Conservation (phyloP, 2,113 vertebrate genomes). For the Lanius collurio region DNA sequence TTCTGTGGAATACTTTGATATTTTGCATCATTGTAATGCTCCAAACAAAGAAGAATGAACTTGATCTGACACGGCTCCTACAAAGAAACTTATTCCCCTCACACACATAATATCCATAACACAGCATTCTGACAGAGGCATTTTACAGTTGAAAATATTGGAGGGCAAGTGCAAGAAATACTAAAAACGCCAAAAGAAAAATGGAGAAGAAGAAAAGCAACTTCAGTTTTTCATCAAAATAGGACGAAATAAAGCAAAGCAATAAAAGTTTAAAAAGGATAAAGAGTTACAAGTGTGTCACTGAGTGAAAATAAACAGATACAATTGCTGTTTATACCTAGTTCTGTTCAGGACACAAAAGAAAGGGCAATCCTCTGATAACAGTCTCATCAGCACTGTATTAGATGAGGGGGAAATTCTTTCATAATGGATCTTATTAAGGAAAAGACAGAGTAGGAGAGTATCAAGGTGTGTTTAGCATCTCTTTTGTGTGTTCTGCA, state of each 20-base stretch:
- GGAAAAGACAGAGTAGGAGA: background rate
- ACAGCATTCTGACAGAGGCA: background rate
- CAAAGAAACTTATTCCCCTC: background rate
- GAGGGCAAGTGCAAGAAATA: background rate
- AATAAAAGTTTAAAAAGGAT: background rate
- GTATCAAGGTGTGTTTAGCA: background rate
- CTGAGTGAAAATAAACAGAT: background rate
- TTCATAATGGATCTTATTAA: background rate
- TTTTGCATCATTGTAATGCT: background rate
- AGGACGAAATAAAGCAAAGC: background rate
- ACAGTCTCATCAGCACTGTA: background rate
- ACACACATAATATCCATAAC: background rate
- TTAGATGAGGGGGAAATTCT: background rate
- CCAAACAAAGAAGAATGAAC: background rate
- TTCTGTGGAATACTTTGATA: background rate
- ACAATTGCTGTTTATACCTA: background rate
- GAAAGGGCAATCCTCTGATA: background rate
- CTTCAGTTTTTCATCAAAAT: background rate
- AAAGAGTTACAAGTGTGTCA: background rate
- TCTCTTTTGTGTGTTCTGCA: background rate
- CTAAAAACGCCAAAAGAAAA: background rate
- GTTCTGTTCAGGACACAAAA: background rate
- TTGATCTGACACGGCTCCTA: background rate
- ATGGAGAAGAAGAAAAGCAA: background rate
- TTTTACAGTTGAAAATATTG: background rate